phyloP scores from a whole-genome alignment of 2,888 invertebrate genomes.

The Doris montereyensis region DNA sequence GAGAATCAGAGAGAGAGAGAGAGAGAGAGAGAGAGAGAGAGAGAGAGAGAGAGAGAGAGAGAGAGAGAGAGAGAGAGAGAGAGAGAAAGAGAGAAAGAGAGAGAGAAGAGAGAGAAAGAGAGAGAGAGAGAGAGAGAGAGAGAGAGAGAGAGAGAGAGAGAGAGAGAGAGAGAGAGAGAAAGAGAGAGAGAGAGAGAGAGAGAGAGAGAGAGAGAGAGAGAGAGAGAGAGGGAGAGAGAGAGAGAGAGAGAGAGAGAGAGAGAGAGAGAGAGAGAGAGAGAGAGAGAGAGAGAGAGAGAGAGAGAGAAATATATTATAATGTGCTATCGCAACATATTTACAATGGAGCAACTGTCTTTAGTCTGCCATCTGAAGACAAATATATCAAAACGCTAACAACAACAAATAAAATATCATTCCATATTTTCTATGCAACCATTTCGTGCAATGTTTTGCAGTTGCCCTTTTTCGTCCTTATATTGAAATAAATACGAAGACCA shows the following conservation, averaged over 20 bases:
- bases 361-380: too few species aligned
- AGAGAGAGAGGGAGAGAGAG: neutral
- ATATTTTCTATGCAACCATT: too few species aligned
- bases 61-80: neutral
- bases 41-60: neutral
- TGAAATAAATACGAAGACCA: too few species aligned
- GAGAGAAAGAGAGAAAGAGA: neutral
- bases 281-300: too few species aligned
- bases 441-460: too few species aligned
- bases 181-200: constrained; percentile 9
- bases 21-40: neutral
- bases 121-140: neutral
- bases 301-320: too few species aligned
- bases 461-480: too few species aligned
- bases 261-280: constrained; percentile 2
- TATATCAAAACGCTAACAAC: too few species aligned
- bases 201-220: neutral
- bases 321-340: too few species aligned
- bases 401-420: too few species aligned
- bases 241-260: constrained; percentile 9
- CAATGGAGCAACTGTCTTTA: too few species aligned
- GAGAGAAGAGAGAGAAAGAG: neutral
- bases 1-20: neutral
- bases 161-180: neutral
- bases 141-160: neutral